Conservation (phyloP, 92 coral and sea anemone species). For the Epizoanthus fatuus region DNA sequence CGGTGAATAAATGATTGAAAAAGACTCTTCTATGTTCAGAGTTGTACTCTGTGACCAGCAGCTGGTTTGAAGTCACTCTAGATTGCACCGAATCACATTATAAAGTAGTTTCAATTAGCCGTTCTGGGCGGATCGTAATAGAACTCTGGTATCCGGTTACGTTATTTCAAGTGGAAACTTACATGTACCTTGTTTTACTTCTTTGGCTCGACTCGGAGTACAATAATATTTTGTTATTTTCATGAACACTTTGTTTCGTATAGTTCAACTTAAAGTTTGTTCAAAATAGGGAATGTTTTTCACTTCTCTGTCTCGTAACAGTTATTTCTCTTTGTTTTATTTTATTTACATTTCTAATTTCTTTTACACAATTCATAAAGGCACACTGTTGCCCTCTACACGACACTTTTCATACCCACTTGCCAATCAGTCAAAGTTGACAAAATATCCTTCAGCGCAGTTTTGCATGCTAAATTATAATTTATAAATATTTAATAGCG, state of each 20-base stretch:
- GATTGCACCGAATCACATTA: slow-evolving; percentile 70
- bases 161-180: slow-evolving; percentile 86
- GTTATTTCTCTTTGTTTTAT: slow-evolving; percentile 56
- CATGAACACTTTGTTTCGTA: slow-evolving; percentile 44
- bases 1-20: slow-evolving; percentile 58
- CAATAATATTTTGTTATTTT: slow-evolving; percentile 31
- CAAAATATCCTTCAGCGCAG: slow-evolving; percentile 44
- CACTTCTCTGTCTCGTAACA: slow-evolving; percentile 17
- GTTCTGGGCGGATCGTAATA: slow-evolving; percentile 71
- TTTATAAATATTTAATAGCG: slow-evolving; percentile 73
- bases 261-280: slow-evolving; percentile 38
- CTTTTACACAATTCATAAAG: slow-evolving; percentile 85
- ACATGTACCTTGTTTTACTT: slow-evolving; percentile 59
- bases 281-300: slow-evolving; percentile 21
- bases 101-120: slow-evolving; percentile 87
- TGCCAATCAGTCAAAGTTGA: slow-evolving; percentile 61
- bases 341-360: slow-evolving; percentile 79
- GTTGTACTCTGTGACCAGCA: slow-evolving; percentile 57
- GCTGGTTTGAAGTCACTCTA: slow-evolving; percentile 79
- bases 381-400: slow-evolving; percentile 33
- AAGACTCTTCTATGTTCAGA: slow-evolving; percentile 22
- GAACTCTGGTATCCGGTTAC: slow-evolving; percentile 87
- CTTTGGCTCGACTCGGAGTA: slow-evolving; percentile 60
- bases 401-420: slow-evolving; percentile 38
- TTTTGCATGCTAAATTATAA: slow-evolving; percentile 68